phyloP scores from a whole-genome alignment of 2,797 vertebrate species.

The Iguana delicatissima region DNA sequence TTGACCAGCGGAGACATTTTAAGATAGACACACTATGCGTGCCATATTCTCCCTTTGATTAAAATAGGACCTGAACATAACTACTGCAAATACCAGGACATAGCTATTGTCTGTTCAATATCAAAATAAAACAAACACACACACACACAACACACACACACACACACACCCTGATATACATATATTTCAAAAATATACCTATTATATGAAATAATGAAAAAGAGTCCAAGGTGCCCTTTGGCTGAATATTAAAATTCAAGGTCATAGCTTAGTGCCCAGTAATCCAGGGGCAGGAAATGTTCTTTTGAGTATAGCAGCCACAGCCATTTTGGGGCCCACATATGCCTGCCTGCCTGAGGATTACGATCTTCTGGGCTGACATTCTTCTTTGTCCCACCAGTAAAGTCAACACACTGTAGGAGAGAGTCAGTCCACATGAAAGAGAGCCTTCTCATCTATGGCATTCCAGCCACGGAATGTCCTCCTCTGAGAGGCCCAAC shows the following conservation, averaged over 20 bases:
- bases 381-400: too few species aligned
- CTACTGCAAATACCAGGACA: background rate
- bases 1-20: background rate
- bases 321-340: too few species aligned
- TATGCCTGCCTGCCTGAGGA: too few species aligned
- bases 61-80: background rate
- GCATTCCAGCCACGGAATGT: too few species aligned
- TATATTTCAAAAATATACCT: background rate
- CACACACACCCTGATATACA: background rate
- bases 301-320: too few species aligned
- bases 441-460: too few species aligned
- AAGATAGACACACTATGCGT: background rate
- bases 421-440: too few species aligned
- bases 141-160: too few species aligned
- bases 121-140: background rate
- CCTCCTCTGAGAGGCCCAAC: too few species aligned
- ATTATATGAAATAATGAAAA: background rate
- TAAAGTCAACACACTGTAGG: too few species aligned
- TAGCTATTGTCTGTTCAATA: background rate
- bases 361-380: too few species aligned
- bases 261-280: background rate
- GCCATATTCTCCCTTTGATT: conserved; percentile 1
- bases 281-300: too few species aligned
- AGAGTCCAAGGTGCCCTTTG: background rate
- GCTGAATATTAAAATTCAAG: background rate